Evolutionary conservation across 2,888 invertebrate genomes (phyloP).

Genomic region (Zhuqinia jingwanae): DNA sequence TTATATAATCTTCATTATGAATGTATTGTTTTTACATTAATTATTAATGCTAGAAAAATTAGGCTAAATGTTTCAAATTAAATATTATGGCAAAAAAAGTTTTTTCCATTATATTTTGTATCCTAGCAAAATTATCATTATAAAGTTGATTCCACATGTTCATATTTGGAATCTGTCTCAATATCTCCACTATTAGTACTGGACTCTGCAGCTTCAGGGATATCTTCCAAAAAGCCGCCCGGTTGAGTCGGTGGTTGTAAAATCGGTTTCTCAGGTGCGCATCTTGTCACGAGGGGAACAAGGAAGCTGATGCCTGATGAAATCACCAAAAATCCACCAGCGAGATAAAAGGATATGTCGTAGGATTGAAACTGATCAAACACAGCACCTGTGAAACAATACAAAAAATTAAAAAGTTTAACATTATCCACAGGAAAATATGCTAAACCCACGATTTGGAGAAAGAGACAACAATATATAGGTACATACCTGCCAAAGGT

Average conservation of each 20-base stretch:
- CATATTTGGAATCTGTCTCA: constrained; percentile 72
- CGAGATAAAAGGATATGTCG: constrained; percentile 95
- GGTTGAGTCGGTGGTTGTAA: constrained; percentile 71
- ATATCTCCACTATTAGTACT: constrained; percentile 73
- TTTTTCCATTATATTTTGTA: neutral
- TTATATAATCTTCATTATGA: neutral
- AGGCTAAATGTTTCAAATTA: constrained; percentile 6
- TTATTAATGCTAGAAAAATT: neutral
- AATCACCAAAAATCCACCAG: constrained; percentile 92
- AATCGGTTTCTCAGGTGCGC: constrained; percentile 76
- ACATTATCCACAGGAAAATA: neutral
- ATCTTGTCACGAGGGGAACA: constrained; percentile 79
- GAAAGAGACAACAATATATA: no score
- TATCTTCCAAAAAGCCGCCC: constrained; percentile 77
- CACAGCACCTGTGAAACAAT: constrained; percentile 94
- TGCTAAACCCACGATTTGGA: no score
- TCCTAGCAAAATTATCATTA: constrained; percentile 44
- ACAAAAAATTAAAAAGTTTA: constrained; percentile 80
- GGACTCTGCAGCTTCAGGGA: constrained; percentile 78
- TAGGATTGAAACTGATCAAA: constrained; percentile 93
- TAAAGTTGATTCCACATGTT: constrained; percentile 76
- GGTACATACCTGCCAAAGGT: constrained; percentile 82
- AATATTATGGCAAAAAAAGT: constrained; percentile 21
- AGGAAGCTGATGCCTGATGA: constrained; percentile 89
- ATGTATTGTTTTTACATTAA: neutral